A percentile compares a stretch with the other conserved stretches of the same genome.
These are phyloP conservation scores for Ips nitidus DNA, from an alignment of 1,140 invertebrate genomes.

Conservation along the genomic window DNA sequence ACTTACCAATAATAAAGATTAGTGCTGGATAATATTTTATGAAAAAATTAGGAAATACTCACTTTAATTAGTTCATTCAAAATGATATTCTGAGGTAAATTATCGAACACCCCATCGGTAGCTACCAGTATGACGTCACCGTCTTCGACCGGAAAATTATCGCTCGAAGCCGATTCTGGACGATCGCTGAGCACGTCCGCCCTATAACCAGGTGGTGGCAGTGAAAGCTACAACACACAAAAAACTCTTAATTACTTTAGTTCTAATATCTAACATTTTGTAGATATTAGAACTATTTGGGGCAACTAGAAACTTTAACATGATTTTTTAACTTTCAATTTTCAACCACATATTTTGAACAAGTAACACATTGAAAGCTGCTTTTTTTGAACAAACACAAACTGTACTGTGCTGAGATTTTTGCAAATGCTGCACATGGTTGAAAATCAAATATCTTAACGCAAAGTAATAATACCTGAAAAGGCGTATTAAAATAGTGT, in stretches of 20 bases:
- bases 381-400: no score
- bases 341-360: no score
- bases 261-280: no score
- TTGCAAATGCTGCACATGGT: no score
- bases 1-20: no score
- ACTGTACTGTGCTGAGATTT: no score
- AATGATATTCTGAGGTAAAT: slow-evolving; percentile 88
- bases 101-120: slow-evolving; percentile 98
- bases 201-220: slow-evolving; percentile 87
- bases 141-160: slow-evolving; percentile 88
- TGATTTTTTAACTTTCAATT: no score
- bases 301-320: no score
- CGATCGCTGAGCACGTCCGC: slow-evolving; percentile 85
- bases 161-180: slow-evolving; percentile 87
- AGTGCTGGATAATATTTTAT: no score
- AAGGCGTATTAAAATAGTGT: slow-evolving; percentile 98
- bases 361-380: no score
- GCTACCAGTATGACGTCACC: slow-evolving; percentile 95
- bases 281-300: no score
- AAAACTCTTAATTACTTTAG: background rate
- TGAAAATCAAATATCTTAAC: no score
- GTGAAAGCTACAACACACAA: slow-evolving; percentile 60
- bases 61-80: slow-evolving; percentile 74
- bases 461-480: slow-evolving; percentile 61
- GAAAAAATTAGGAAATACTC: background rate